Evolutionary conservation across 2,113 vertebrate species (phyloP), one percentile per base, ranked within the genome.

Genomic region (Blennius ocellaris): DNA sequence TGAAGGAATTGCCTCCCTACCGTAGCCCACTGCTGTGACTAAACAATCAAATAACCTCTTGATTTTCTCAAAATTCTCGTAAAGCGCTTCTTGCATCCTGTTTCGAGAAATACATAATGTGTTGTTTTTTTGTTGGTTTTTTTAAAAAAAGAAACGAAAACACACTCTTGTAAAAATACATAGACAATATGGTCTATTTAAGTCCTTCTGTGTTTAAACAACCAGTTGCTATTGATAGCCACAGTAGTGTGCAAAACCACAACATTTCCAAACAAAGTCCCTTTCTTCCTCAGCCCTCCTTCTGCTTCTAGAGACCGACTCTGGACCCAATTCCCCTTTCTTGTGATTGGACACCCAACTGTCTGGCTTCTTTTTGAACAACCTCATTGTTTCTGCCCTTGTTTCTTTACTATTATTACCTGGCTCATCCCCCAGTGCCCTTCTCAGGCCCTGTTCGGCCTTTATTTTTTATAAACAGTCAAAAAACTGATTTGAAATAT

Each of bases 11-110:
- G 43, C 78, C 94, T 95, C 87, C 93, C 93, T 91, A 90, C 65
- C 80, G 92, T 94, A 93, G 88, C 95, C 96, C 96, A 97, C 96
- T 97, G 96, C 96, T 98, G 96, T 97, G 97, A 96, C 96, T 97
- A 93, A 94, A 95, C 72, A 92, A 84, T 43, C 92, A 89, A 89
- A 93, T 94, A 83, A 76, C 87, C 84, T 59, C 21, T 80, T 69
- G 66, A 11, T 69, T 90, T 69, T 93, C 76, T 79, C 89, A 92
- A n/a, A 50, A 65, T 92, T 92, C 86, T 92, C 87, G 87, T 51
- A 91, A 63, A 85, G 83, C n/a, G 58, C 47, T 65, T 73, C 21
- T 38, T 1, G 44, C 21, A 30, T 30, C 21, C 78, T 64, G 65
- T 68, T 67, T n/a, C 55, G 41, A 51, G 40, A 69, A 72, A 55